Conservation (phyloP, 2,113 vertebrate genomes). For the Synchiropus splendidus region DNA sequence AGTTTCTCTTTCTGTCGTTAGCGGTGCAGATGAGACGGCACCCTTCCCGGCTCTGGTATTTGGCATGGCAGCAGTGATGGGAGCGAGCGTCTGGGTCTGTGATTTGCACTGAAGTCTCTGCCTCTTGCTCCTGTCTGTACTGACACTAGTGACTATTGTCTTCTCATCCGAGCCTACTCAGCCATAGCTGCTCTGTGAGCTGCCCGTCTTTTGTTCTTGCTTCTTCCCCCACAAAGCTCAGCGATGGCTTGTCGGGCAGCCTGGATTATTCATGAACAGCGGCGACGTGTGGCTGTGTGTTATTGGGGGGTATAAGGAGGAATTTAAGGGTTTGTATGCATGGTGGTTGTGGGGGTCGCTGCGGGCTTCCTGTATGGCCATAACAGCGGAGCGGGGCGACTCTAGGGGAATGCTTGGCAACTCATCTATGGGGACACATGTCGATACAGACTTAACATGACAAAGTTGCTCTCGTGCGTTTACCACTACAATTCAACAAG, state of each 20-base stretch:
- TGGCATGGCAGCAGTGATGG: conserved; percentile 37
- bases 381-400: conserved; percentile 5
- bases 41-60: conserved; percentile 47
- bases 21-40: conserved; percentile 30
- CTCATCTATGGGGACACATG: too few species aligned
- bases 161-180: conserved; percentile 48
- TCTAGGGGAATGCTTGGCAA: too few species aligned
- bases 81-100: conserved; percentile 43
- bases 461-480: too few species aligned
- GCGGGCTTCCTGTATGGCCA: conserved; percentile 33
- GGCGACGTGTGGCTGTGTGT: conserved; percentile 64
- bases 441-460: too few species aligned
- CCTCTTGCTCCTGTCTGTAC: conserved; percentile 47
- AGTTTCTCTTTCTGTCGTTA: conserved; percentile 32
- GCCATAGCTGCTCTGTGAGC: conserved; percentile 55
- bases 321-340: conserved; percentile 25
- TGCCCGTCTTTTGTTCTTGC: conserved; percentile 64
- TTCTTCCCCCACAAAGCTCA: conserved; percentile 56
- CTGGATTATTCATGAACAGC: conserved; percentile 71
- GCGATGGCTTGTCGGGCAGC: conserved; percentile 53
- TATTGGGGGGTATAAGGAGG: conserved; percentile 39
- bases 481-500: too few species aligned
- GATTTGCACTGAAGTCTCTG: conserved; percentile 53
- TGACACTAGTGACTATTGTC: conserved; percentile 62
- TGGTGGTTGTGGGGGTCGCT: conserved; percentile 14